phyloP scores from a whole-genome alignment of 2,797 vertebrate genomes.

The Pyrocephalus nanus region DNA sequence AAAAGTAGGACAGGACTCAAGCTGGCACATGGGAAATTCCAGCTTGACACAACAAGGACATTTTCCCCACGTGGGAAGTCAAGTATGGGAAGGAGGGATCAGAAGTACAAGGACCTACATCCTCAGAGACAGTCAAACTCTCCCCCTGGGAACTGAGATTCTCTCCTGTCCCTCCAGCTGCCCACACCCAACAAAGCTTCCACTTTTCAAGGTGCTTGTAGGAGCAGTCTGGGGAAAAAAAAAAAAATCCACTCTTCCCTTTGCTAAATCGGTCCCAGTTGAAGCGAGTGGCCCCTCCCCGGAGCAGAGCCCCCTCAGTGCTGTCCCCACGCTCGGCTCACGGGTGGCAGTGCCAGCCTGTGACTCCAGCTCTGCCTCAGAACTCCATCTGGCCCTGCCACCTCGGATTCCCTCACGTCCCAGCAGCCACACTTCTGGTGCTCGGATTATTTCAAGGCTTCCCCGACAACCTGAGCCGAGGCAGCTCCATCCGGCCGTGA shows the following conservation, averaged over 20 bases:
- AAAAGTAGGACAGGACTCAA: not conserved
- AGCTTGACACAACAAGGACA: accelerated
- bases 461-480: not conserved
- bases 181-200: not conserved
- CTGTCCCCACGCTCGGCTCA: accelerated
- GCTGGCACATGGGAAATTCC: not conserved
- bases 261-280: not conserved
- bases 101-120: not conserved
- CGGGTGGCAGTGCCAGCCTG: not conserved
- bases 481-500: accelerated
- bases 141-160: not conserved
- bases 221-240: not conserved
- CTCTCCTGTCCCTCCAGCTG: not conserved
- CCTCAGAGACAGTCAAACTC: not conserved
- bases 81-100: not conserved
- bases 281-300: not conserved
- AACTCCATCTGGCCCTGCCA: constrained; percentile 30
- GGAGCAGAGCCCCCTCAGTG: not conserved
- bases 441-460: accelerated
- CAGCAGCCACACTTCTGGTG: not conserved
- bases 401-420: not conserved
- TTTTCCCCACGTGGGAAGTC: not conserved
- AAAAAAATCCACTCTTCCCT: not conserved
- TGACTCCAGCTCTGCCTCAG: accelerated
- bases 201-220: not conserved